A percentile compares a stretch with the other conserved stretches of the same genome.
Conservation (phyloP, 2,888 invertebrate species). For the Thymelicus lineola region DNA sequence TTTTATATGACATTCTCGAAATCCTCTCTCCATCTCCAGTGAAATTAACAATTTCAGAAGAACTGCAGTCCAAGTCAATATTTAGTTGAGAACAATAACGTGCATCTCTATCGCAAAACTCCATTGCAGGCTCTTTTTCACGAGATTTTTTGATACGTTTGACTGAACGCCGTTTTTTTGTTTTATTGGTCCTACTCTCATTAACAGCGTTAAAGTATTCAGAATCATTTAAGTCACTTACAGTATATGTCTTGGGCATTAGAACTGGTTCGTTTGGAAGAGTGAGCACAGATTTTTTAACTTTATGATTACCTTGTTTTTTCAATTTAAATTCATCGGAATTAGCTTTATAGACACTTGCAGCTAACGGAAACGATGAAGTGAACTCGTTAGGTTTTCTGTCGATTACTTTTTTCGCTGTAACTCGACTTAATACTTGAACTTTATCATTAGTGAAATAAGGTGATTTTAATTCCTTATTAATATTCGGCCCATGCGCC, state of each 20-base stretch:
- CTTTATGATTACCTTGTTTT: constrained; percentile 59
- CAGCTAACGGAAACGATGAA: constrained; percentile 65
- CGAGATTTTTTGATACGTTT: constrained; percentile 50
- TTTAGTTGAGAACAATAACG: constrained; percentile 61
- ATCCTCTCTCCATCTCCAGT: constrained; percentile 54
- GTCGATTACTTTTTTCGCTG: constrained; percentile 60
- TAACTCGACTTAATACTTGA: constrained; percentile 58
- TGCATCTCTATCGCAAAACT: constrained; percentile 64
- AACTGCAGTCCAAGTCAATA: constrained; percentile 63
- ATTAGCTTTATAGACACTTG: constrained; percentile 69
- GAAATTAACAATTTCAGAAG: constrained; percentile 59
- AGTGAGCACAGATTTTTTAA: constrained; percentile 70
- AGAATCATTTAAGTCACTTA: constrained; percentile 74
- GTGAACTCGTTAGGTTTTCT: constrained; percentile 56
- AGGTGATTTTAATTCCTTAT: constrained; percentile 53
- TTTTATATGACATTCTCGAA: constrained; percentile 41
- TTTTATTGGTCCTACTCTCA: constrained; percentile 44
- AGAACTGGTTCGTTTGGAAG: constrained; percentile 62
- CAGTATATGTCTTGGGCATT: constrained; percentile 62
- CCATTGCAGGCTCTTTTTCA: constrained; percentile 52
- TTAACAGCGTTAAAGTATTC: constrained; percentile 60
- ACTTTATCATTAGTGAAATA: constrained; percentile 60
- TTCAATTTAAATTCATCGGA: constrained; percentile 66
- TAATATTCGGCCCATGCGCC: constrained; percentile 29
- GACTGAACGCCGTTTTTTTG: constrained; percentile 53